Evolutionary conservation across 2,113 vertebrate genomes (phyloP).

Genomic region (Numenius arquata): DNA sequence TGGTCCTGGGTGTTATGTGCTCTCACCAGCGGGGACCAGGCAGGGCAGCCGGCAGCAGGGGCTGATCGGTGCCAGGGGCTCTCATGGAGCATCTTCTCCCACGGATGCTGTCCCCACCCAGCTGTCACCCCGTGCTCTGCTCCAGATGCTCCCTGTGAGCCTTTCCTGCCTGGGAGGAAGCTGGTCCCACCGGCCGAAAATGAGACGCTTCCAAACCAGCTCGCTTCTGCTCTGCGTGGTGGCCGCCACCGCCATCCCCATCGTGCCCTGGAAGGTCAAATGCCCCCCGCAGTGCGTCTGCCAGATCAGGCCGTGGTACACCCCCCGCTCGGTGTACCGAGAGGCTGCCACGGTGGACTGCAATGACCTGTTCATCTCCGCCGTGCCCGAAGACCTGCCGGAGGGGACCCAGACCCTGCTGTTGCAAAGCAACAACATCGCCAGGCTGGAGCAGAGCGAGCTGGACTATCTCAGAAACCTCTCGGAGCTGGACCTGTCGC

Average conservation of each 20-base stretch:
- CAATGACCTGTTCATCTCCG: constrained; percentile 84
- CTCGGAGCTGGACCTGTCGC: constrained; percentile 90
- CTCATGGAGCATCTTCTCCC: neutral
- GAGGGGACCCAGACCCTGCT: constrained; percentile 86
- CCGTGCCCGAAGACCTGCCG: constrained; percentile 78
- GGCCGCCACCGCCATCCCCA: constrained; percentile 70
- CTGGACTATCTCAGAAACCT: constrained; percentile 83
- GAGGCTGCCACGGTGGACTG: constrained; percentile 93
- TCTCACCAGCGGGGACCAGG: fast-evolving
- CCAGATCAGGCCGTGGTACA: constrained; percentile 94
- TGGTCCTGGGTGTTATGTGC: neutral
- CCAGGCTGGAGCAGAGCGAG: constrained; percentile 72
- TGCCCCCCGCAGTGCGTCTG: constrained; percentile 85
- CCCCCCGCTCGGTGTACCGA: constrained; percentile 84
- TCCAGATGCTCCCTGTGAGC: neutral
- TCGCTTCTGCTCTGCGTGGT: constrained; percentile 78
- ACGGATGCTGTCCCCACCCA: fast-evolving
- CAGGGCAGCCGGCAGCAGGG: neutral
- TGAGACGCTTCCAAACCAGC: constrained; percentile 72
- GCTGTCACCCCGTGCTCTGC: fast-evolving
- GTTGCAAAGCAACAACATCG: constrained; percentile 89
- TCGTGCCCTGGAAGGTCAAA: constrained; percentile 85
- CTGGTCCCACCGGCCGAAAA: constrained; percentile 19
- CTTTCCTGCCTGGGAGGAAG: neutral
- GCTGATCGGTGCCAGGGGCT: neutral